Base-by-base conservation (phyloP, 2,888 invertebrate genomes). In the Glaucopsyche alexis region DNA sequence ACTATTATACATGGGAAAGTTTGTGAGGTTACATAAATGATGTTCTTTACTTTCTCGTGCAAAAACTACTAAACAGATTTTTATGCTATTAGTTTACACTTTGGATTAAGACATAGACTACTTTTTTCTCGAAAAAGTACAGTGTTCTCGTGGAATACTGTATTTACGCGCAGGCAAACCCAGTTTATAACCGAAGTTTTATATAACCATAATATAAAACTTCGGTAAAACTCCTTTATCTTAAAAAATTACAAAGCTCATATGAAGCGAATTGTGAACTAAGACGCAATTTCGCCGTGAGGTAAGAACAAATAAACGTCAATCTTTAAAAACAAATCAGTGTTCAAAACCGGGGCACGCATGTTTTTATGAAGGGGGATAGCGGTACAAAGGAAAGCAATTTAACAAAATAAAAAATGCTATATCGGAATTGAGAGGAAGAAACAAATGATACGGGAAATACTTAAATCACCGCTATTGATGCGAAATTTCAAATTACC, bases 371-470 rank as follows among this genome's bases (percentile, higher is more conserved):
- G 87, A 87, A 84, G 86, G 86, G 87, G 85, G 80, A 82, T 79
- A 76, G 78, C 79, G 81, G 75, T 87, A 90, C 90, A 91, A 89
- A 92, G 88, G 82, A 89, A 91, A 91, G 91, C 90, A 90, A 92
- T 93, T 93, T 92, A 88, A 89, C 85, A 87, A 90, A 91, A 90
- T 89, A 89, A 87, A 90, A 91, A 90, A 88, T 84, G 83, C 83
- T 81, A 88, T 90, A 88, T 90, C 85, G 86, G 83, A 85, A 84
- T 83, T 80, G 84, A 80, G 78, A 80, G 76, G 80, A 80, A 80
- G 86, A 88, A 91, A 92, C 90, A 92, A 93, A 93, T 90, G 92
- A 91, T 88, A 91, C 87, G 85, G 89, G 90, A 89, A 88, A 90
- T 90, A 87, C 87, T 91, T 91, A 91, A 91, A 92, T 91, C 91